phyloP scores from a whole-genome alignment of 1,140 invertebrate species.

The Hesperophylax magnus region DNA sequence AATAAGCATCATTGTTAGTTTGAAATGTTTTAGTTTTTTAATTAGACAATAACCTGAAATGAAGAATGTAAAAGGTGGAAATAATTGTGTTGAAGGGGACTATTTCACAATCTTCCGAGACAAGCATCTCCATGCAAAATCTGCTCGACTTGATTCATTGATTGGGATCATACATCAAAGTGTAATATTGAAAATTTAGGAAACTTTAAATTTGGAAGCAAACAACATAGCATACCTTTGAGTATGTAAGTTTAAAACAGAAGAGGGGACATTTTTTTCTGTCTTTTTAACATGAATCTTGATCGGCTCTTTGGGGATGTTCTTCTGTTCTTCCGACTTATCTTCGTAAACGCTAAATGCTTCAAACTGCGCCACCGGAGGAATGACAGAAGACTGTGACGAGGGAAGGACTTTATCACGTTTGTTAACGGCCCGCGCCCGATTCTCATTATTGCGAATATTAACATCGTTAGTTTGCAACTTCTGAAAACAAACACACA shows the following conservation, averaged over 20 bases:
- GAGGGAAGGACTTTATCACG: slow-evolving; percentile 24
- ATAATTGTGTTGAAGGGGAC: no score
- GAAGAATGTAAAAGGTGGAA: no score
- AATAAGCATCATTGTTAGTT: no score
- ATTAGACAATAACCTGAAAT: no score
- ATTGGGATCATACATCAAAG: no score
- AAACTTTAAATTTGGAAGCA: neutral
- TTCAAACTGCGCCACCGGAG: slow-evolving; percentile 78
- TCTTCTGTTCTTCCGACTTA: slow-evolving; percentile 68
- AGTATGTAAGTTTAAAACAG: slow-evolving; percentile 42
- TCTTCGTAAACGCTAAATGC: slow-evolving; percentile 83
- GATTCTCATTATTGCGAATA: slow-evolving; percentile 50
- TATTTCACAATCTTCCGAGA: no score
- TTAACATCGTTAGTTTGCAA: slow-evolving; percentile 27
- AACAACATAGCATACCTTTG: slow-evolving; percentile 40
- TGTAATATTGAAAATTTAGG: no score
- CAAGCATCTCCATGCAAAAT: no score
- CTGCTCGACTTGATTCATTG: no score
- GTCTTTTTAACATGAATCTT: slow-evolving; percentile 63
- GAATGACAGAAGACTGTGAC: slow-evolving; percentile 45
- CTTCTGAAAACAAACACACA: slow-evolving; percentile 36
- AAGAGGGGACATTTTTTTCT: slow-evolving; percentile 39
- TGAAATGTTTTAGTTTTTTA: no score
- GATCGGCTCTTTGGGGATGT: slow-evolving; percentile 59
- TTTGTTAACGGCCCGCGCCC: slow-evolving; percentile 18